phyloP scores from a whole-genome alignment of 2,888 invertebrate genomes.

The Rhamnusium bicolor region DNA sequence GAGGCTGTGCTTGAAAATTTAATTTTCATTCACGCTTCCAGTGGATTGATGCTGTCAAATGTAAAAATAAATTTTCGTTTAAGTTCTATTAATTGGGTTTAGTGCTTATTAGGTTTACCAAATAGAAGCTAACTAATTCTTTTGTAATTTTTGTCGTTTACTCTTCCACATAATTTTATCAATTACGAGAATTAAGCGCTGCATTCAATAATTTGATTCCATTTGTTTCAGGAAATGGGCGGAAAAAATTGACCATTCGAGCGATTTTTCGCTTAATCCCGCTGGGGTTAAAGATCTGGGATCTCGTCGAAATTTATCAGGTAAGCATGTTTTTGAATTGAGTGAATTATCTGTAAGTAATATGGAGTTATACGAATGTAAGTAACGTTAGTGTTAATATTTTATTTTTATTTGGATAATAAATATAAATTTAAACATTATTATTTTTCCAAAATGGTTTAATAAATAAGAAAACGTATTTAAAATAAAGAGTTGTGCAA shows the following conservation, averaged over 20 bases:
- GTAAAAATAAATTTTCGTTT: not conserved
- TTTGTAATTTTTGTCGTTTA: not conserved
- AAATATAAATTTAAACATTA: no score
- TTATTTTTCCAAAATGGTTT: no score
- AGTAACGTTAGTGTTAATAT: no score
- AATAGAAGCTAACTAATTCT: not conserved
- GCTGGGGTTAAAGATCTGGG: slow-evolving; percentile 55
- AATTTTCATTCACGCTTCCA: not conserved
- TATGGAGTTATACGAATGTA: not conserved
- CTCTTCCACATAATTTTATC: not conserved
- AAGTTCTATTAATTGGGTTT: not conserved
- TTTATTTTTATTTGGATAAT: no score
- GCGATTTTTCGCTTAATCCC: slow-evolving; percentile 52
- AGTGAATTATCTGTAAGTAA: not conserved
- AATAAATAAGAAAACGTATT: no score
- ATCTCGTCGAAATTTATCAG: slow-evolving; percentile 58
- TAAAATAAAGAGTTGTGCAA: no score
- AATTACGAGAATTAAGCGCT: not conserved
- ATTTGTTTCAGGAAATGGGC: slow-evolving; percentile 61
- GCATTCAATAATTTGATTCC: not conserved
- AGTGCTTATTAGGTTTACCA: not conserved
- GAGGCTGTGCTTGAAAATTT: not conserved
- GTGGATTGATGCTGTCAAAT: not conserved
- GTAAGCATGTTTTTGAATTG: slow-evolving; percentile 51
- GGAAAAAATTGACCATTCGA: slow-evolving; percentile 55